phyloP scores from a whole-genome alignment of 2,888 invertebrate genomes.

The Chironomus riparius region DNA sequence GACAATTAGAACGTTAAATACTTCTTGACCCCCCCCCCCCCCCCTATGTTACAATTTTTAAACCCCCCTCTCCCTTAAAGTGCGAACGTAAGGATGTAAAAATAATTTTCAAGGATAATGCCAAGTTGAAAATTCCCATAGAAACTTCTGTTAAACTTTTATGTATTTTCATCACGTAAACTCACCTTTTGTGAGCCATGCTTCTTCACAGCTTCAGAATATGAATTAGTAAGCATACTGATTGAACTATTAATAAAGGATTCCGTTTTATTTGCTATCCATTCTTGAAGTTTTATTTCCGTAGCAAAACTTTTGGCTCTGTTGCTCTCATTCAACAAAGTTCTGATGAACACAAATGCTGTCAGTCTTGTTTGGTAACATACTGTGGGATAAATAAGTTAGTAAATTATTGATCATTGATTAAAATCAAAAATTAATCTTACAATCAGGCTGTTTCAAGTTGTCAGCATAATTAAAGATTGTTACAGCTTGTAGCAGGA shows the following conservation, averaged over 20 bases:
- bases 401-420: not conserved
- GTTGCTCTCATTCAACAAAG: not conserved
- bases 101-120: too few species aligned
- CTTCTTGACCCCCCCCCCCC: too few species aligned
- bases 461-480: not conserved
- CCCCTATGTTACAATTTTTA: too few species aligned
- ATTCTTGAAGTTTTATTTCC: not conserved
- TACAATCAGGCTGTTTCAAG: not conserved
- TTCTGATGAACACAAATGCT: not conserved
- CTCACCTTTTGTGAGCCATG: not conserved
- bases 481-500: not conserved
- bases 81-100: too few species aligned
- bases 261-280: not conserved
- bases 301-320: not conserved
- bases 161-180: not conserved
- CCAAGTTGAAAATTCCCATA: too few species aligned
- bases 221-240: not conserved
- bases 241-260: not conserved
- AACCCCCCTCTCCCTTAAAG: too few species aligned
- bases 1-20: too few species aligned
- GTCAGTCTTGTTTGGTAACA: not conserved
- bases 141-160: too few species aligned
- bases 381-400: not conserved
- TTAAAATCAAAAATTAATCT: not conserved
- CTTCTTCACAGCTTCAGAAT: not conserved